Percentiles rank a stretch among this genome's conserved stretches.
Evolutionary conservation across 1,140 invertebrate genomes (phyloP).

Genomic region (Eurosta solidaginis): DNA sequence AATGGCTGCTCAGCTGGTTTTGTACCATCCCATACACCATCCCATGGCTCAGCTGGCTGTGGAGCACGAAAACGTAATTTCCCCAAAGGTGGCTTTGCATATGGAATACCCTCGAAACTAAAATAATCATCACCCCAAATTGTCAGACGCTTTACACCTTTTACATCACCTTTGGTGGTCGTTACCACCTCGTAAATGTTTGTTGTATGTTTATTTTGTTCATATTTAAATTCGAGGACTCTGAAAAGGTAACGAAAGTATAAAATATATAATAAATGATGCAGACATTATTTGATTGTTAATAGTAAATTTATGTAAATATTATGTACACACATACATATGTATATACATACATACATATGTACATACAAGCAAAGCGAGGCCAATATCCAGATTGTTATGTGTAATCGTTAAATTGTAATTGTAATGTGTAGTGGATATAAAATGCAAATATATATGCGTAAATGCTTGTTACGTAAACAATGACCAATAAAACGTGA

Average conservation of each 20-base stretch:
- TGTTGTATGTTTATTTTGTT: constrained; percentile 51
- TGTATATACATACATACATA: too few species aligned
- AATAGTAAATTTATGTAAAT: neutral
- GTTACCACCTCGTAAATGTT: constrained; percentile 43
- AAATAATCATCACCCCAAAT: constrained; percentile 54
- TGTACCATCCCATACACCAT: constrained; percentile 55
- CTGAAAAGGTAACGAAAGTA: constrained; percentile 39
- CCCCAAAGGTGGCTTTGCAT: constrained; percentile 73
- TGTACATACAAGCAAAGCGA: too few species aligned
- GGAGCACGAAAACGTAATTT: constrained; percentile 68
- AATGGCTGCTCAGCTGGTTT: constrained; percentile 47
- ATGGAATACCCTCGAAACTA: constrained; percentile 70
- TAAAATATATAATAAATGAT: neutral
- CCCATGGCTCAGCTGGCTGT: constrained; percentile 62
- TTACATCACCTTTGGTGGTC: constrained; percentile 44
- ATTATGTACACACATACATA: neutral
- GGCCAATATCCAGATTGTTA: too few species aligned
- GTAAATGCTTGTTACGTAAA: too few species aligned
- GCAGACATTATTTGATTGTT: neutral
- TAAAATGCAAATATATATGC: too few species aligned
- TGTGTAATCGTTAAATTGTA: too few species aligned
- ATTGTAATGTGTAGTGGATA: too few species aligned
- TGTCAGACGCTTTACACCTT: constrained; percentile 48
- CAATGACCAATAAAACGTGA: neutral
- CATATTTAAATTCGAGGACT: constrained; percentile 49